Evolutionary conservation across 1,140 invertebrate genomes (phyloP).

Genomic region (Coenobita brevimanus): DNA sequence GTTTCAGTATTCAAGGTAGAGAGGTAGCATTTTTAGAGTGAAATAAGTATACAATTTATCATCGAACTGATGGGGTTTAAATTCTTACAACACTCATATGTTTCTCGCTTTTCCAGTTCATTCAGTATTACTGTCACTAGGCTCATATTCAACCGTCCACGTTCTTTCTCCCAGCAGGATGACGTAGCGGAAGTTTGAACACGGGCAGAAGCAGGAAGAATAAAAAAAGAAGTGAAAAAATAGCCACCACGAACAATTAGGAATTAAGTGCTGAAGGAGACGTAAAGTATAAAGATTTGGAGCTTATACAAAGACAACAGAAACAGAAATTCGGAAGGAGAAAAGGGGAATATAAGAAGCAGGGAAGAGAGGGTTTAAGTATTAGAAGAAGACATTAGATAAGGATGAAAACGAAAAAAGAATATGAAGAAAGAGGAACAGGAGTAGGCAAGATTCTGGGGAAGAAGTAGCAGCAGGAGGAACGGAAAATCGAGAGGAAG

Average conservation of each 20-base stretch:
- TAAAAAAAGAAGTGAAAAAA: background rate
- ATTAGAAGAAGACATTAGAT: background rate
- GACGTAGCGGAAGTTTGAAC: background rate
- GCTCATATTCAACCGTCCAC: background rate
- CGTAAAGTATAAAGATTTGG: background rate
- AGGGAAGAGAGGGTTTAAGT: background rate
- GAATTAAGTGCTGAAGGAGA: background rate
- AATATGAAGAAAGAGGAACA: background rate
- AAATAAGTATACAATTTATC: too few relatives aligned
- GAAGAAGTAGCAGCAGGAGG: background rate
- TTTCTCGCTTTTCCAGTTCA: too few relatives aligned
- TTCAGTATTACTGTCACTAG: too few relatives aligned
- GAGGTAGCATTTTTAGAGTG: too few relatives aligned
- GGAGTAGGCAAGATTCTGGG: background rate
- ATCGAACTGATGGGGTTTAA: too few relatives aligned
- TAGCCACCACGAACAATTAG: background rate
- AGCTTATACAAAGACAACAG: background rate
- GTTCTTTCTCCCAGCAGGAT: background rate
- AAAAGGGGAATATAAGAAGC: background rate
- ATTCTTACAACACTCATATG: too few relatives aligned
- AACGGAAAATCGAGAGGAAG: background rate
- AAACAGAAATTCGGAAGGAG: background rate
- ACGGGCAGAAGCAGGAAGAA: background rate
- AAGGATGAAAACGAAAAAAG: background rate
- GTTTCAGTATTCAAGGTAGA: too few relatives aligned